Evolutionary conservation across 2,113 vertebrate species (phyloP).

Genomic region (Panurus biarmicus): DNA sequence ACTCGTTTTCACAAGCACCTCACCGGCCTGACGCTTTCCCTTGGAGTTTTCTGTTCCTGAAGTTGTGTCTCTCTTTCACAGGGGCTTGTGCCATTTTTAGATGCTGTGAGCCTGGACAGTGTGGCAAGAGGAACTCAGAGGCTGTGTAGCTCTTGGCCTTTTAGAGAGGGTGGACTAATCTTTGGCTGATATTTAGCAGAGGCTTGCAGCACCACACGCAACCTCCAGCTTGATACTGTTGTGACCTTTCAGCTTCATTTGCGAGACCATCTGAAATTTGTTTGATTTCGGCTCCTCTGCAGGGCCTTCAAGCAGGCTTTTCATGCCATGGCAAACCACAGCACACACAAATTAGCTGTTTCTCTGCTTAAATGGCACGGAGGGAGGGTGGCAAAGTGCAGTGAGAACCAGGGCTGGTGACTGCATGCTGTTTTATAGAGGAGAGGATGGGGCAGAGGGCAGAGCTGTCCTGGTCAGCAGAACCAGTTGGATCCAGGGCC

Average conservation of each 20-base stretch:
- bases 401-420: fast-evolving
- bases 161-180: neutral
- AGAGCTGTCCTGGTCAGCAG: neutral
- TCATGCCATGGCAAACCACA: fast-evolving
- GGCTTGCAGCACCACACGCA: neutral
- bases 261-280: neutral
- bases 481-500: neutral
- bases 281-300: neutral
- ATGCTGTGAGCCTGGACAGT: fast-evolving
- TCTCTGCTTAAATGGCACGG: neutral
- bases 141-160: conserved; percentile 22
- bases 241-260: conserved; percentile 31
- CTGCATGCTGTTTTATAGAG: neutral
- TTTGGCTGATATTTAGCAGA: conserved; percentile 55
- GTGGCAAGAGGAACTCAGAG: neutral
- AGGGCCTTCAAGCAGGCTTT: neutral
- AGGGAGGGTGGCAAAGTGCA: neutral
- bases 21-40: neutral
- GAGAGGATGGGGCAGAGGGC: neutral
- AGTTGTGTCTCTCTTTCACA: neutral
- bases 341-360: neutral
- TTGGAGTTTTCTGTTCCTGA: neutral
- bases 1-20: neutral
- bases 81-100: neutral
- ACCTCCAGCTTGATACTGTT: conserved; percentile 19